Evolutionary conservation across 2,113 vertebrate genomes (phyloP).

Genomic region (Halcyon senegalensis): DNA sequence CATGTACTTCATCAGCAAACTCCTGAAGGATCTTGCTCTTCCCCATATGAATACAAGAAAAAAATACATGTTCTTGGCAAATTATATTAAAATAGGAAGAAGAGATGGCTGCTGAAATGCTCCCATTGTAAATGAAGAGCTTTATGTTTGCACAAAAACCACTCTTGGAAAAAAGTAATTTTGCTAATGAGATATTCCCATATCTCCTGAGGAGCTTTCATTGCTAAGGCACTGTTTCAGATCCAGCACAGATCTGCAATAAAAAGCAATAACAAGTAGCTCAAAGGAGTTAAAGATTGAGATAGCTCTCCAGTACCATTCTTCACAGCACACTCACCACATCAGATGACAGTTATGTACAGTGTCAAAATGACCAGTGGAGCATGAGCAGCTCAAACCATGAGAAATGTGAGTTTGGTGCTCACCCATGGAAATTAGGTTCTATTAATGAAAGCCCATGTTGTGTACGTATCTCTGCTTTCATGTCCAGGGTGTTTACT

Average conservation of each 20-base stretch:
- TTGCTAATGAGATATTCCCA: conserved; percentile 53
- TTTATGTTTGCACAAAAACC: conserved; percentile 64
- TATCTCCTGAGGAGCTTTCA: conserved; percentile 50
- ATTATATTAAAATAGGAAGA: conserved; percentile 5
- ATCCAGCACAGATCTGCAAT: conserved; percentile 29
- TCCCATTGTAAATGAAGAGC: conserved; percentile 27
- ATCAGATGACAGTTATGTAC: not conserved
- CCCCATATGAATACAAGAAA: not conserved
- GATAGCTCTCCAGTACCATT: not conserved
- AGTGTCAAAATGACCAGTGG: not conserved
- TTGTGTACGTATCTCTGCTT: not conserved
- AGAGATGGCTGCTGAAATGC: conserved; percentile 4
- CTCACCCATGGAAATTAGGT: not conserved
- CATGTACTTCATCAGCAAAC: not conserved
- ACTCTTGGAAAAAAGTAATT: conserved; percentile 63
- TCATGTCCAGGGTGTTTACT: not conserved
- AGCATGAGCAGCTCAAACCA: not conserved
- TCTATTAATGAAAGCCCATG: not conserved
- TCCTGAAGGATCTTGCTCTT: conserved; percentile 23
- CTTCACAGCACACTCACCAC: not conserved
- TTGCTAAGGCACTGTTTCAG: conserved; percentile 18
- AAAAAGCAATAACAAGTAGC: not conserved
- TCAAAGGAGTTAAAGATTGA: not conserved
- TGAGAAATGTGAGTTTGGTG: rapidly evolving
- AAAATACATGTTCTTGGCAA: conserved; percentile 7